Evolutionary conservation across 2,113 vertebrate species (phyloP).

Genomic region (Oxyruncus cristatus): DNA sequence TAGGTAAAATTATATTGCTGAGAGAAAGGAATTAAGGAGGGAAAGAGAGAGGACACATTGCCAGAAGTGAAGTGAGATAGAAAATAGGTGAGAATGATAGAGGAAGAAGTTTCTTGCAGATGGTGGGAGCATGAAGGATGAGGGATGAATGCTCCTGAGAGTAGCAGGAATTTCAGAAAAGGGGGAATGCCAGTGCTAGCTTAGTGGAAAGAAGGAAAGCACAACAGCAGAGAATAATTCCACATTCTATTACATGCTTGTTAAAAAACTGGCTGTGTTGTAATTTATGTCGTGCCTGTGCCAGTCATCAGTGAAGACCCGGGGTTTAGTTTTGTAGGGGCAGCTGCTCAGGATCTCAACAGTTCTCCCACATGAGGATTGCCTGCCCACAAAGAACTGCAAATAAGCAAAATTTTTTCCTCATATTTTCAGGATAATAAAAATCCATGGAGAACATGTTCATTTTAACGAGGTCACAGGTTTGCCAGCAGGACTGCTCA

Average conservation of each 20-base stretch:
- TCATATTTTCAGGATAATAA: not conserved
- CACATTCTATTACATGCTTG: not conserved
- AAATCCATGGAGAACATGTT: not conserved
- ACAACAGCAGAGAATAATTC: not conserved
- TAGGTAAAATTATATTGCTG: not conserved
- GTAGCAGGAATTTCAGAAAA: not conserved
- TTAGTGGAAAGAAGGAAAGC: not conserved
- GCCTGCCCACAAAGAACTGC: not conserved
- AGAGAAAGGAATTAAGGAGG: not conserved
- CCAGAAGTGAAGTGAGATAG: not conserved
- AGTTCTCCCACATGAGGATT: not conserved
- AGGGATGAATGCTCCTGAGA: not conserved
- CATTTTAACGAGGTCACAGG: not conserved
- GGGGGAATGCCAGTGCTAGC: not conserved
- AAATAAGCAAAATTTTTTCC: not conserved
- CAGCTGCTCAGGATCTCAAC: not conserved
- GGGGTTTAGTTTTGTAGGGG: not conserved
- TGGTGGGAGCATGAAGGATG: not conserved
- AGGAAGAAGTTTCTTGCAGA: not conserved
- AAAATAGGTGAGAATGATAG: not conserved
- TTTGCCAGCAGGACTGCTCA: not conserved
- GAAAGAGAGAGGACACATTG: not conserved
- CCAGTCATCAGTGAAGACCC: not conserved
- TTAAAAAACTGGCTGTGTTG: not conserved
- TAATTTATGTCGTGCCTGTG: not conserved